Evolutionary conservation across 1,140 invertebrate genomes (phyloP).

Genomic region (Reticulitermes speratus): DNA sequence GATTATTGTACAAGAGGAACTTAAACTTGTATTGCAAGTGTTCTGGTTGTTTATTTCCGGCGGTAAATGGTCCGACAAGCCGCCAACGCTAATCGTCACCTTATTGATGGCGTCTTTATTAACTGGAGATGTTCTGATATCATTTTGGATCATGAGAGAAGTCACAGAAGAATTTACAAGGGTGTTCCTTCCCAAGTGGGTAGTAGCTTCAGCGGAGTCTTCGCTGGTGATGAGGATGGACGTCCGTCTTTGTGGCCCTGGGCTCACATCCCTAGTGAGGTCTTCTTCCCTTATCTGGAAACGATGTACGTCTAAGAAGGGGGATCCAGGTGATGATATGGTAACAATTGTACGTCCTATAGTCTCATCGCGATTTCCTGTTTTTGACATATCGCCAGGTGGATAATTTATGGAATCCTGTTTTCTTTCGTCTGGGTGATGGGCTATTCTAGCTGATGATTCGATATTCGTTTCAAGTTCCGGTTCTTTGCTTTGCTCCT

Average conservation of each 20-base stretch:
- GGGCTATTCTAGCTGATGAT: too few relatives aligned
- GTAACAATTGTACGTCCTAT: slow-evolving; percentile 25
- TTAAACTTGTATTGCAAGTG: not conserved
- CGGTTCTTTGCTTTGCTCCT: not conserved
- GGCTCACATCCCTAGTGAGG: not conserved
- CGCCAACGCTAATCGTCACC: slow-evolving; percentile 43
- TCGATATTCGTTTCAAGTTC: not conserved
- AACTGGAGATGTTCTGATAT: slow-evolving; percentile 30
- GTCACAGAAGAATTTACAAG: slow-evolving; percentile 24
- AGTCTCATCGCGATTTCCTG: not conserved
- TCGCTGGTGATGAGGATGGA: slow-evolving; percentile 15
- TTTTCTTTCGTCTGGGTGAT: not conserved
- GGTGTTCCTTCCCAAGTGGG: not conserved
- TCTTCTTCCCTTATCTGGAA: slow-evolving; percentile 19
- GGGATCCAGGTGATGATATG: slow-evolving; percentile 8
- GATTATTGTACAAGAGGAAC: slow-evolving; percentile 22
- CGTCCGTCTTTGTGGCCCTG: not conserved
- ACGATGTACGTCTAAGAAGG: not conserved
- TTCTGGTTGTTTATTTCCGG: not conserved
- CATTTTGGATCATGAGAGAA: slow-evolving; percentile 39
- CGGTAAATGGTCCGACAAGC: not conserved
- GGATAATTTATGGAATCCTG: too few relatives aligned
- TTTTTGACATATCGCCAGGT: not conserved
- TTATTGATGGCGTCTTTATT: slow-evolving; percentile 33
- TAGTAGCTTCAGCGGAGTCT: slow-evolving; percentile 10